These are phyloP conservation scores for Apomyelois bistriatella DNA, from an alignment of 2,888 invertebrate species.

Conservation along the genomic window DNA sequence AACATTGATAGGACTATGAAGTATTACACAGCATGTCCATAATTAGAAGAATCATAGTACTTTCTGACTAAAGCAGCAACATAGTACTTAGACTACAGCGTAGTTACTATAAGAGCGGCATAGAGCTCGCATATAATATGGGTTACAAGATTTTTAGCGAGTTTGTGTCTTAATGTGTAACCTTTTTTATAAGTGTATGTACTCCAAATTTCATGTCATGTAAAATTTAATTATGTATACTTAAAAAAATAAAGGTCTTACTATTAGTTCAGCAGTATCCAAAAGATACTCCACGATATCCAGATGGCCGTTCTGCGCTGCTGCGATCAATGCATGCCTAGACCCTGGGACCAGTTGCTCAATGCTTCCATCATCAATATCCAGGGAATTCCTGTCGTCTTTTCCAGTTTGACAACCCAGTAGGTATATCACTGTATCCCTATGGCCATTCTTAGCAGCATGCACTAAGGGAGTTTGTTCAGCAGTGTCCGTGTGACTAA, in stretches of 20 bases:
- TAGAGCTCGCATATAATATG: no score
- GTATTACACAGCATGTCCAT: no score
- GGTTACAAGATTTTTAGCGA: no score
- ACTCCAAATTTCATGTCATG: no score
- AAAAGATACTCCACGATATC: conserved; percentile 94
- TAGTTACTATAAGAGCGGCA: no score
- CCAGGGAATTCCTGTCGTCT: conserved; percentile 84
- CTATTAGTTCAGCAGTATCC: conserved; percentile 90
- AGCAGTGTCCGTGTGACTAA: conserved; percentile 89
- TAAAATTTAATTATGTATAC: no score
- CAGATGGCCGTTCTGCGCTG: conserved; percentile 91
- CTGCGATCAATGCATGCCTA: conserved; percentile 93
- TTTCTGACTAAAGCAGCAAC: no score
- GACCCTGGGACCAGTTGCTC: conserved; percentile 88
- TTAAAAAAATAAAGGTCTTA: conserved; percentile 50
- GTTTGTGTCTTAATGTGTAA: no score
- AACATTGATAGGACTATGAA: no score
- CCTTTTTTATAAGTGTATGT: no score
- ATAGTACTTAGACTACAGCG: no score
- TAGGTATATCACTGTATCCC: conserved; percentile 92
- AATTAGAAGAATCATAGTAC: no score
- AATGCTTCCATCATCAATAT: conserved; percentile 72
- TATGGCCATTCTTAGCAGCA: conserved; percentile 92
- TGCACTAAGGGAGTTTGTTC: conserved; percentile 93
- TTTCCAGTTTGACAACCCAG: conserved; percentile 84